These are phyloP conservation scores for Pelusios castaneus DNA, from an alignment of 2,113 vertebrate genomes.

Conservation along the genomic window DNA sequence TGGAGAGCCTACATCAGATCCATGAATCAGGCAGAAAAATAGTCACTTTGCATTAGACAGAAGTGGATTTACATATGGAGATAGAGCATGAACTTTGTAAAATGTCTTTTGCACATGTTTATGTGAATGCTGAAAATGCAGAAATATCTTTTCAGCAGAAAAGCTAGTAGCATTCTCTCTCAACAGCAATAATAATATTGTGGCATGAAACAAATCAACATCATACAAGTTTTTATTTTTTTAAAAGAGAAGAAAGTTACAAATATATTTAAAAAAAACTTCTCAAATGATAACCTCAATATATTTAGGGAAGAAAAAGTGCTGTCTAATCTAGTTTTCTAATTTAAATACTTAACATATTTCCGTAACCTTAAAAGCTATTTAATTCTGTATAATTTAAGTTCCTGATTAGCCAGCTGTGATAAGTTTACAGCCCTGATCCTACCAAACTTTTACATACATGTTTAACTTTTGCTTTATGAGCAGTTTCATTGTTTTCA, in stretches of 20 bases:
- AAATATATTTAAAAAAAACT: neutral
- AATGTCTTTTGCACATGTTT: neutral
- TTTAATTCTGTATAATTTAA: neutral
- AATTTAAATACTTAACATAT: neutral
- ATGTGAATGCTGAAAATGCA: neutral
- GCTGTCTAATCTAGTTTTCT: neutral
- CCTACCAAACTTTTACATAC: neutral
- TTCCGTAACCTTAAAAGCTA: neutral
- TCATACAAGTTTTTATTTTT: neutral
- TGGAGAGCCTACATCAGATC: fast-evolving
- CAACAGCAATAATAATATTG: neutral
- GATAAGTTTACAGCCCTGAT: neutral
- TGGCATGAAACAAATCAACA: neutral
- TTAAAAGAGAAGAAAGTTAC: neutral
- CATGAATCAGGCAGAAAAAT: neutral
- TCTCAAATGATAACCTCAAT: neutral
- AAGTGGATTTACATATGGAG: neutral
- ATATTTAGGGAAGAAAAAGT: too few species aligned
- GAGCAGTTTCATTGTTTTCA: neutral
- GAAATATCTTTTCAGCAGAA: neutral
- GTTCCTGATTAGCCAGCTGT: neutral
- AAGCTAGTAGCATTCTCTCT: neutral
- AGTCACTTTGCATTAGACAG: neutral
- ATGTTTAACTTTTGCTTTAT: neutral
- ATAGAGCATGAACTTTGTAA: neutral